Percentiles rank a stretch among this genome's conserved stretches.
Evolutionary conservation across 2,888 invertebrate genomes (phyloP).

Genomic region (Tipula lateralis): DNA sequence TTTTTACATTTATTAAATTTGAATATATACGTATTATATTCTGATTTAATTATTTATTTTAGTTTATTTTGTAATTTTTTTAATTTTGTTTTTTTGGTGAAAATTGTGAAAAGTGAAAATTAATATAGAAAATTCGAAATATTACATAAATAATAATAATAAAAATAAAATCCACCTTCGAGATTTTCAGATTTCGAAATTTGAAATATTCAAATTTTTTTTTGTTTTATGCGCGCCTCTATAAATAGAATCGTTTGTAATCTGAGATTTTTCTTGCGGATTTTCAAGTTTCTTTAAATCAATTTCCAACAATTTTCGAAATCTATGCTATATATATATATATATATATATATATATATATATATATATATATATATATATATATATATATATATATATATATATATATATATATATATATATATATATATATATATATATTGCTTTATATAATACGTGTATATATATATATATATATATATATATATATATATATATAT

Average conservation of each 20-base stretch:
- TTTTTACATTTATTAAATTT: background rate
- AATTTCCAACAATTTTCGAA: background rate
- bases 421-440: background rate
- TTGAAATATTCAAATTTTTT: background rate
- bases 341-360: background rate
- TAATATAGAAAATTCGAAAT: background rate
- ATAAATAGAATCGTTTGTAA: background rate
- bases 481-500: constrained; percentile 25
- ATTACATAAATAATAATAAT: background rate
- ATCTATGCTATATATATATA: background rate
- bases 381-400: constrained; percentile 31
- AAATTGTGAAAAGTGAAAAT: background rate
- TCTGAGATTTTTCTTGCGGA: constrained; percentile 19
- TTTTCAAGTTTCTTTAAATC: background rate
- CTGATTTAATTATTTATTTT: background rate
- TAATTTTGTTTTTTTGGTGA: background rate
- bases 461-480: constrained; percentile 32
- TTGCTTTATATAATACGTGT: constrained; percentile 12
- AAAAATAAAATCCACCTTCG: background rate
- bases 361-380: constrained; percentile 33
- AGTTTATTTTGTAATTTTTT: background rate
- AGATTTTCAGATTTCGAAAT: background rate
- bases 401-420: background rate
- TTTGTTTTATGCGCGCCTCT: background rate
- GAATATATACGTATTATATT: background rate